Evolutionary conservation across 1,140 invertebrate genomes (phyloP).

Genomic region (Cotesia glomerata): DNA sequence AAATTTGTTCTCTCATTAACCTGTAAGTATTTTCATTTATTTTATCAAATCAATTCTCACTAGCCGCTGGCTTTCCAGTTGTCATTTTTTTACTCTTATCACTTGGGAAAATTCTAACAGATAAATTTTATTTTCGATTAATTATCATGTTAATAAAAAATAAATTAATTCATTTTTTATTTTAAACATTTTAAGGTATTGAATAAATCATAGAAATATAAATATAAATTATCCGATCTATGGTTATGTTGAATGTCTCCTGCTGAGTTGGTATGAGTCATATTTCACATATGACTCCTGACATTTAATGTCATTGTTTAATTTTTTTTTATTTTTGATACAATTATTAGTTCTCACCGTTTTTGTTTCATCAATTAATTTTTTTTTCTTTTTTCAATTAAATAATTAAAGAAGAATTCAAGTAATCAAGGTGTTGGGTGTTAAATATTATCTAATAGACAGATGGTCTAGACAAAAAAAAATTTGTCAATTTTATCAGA

Average conservation of each 20-base stretch:
- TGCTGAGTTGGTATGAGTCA: constrained; percentile 33
- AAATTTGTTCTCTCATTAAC: too few species aligned
- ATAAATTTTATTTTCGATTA: too few species aligned
- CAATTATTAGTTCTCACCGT: background rate
- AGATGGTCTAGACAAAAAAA: background rate
- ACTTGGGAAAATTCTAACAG: too few species aligned
- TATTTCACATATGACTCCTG: constrained; percentile 33
- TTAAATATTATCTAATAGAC: background rate
- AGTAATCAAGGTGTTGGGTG: too few species aligned
- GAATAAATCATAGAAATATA: background rate
- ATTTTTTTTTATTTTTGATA: background rate
- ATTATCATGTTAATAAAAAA: too few species aligned
- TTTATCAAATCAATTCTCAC: too few species aligned
- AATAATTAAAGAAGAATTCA: too few species aligned
- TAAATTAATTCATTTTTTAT: too few species aligned
- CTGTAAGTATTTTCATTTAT: too few species aligned
- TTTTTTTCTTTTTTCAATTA: background rate
- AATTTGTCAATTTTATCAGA: background rate
- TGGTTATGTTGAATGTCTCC: constrained; percentile 33
- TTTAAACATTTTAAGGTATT: too few species aligned
- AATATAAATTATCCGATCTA: background rate
- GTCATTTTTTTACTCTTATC: too few species aligned
- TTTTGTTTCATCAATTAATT: background rate
- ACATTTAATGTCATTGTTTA: constrained; percentile 23
- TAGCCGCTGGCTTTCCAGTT: too few species aligned